A percentile compares a stretch with the other conserved stretches of the same genome.
Evolutionary conservation across 2,888 invertebrate genomes (phyloP).

Genomic region (Hyles lineata): DNA sequence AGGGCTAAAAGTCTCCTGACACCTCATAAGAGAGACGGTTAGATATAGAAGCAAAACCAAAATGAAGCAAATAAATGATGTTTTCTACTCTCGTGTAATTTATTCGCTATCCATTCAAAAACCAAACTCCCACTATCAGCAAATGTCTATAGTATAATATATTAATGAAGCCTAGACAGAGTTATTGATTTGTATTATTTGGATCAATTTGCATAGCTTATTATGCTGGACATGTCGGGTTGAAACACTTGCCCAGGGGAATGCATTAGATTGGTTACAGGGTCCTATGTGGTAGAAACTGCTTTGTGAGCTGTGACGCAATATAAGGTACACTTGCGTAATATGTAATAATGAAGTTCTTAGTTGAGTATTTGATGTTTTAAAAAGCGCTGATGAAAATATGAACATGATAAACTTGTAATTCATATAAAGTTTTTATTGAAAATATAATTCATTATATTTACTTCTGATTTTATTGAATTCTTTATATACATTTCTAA

Average conservation of each 20-base stretch:
- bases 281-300: neutral
- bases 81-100: too few relatives aligned
- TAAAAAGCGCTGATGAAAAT: too few relatives aligned
- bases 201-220: slow-evolving; percentile 11
- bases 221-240: slow-evolving; percentile 10
- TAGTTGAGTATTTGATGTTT: neutral
- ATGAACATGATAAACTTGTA: too few relatives aligned
- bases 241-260: neutral
- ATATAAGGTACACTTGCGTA: neutral
- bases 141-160: neutral
- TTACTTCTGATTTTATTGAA: too few relatives aligned
- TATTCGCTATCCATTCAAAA: too few relatives aligned
- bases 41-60: too few relatives aligned
- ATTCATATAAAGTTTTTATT: too few relatives aligned
- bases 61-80: too few relatives aligned
- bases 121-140: too few relatives aligned
- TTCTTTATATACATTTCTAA: neutral
- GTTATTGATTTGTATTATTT: neutral
- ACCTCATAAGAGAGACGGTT: too few relatives aligned
- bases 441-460: too few relatives aligned
- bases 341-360: neutral
- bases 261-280: neutral
- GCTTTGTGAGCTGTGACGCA: neutral
- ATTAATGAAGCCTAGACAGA: neutral
- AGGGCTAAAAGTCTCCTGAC: too few relatives aligned